Percentiles rank a stretch among this genome's conserved stretches.
phyloP scores from a whole-genome alignment of 2,113 vertebrate genomes.

The Rhinolophus ferrumequinum region DNA sequence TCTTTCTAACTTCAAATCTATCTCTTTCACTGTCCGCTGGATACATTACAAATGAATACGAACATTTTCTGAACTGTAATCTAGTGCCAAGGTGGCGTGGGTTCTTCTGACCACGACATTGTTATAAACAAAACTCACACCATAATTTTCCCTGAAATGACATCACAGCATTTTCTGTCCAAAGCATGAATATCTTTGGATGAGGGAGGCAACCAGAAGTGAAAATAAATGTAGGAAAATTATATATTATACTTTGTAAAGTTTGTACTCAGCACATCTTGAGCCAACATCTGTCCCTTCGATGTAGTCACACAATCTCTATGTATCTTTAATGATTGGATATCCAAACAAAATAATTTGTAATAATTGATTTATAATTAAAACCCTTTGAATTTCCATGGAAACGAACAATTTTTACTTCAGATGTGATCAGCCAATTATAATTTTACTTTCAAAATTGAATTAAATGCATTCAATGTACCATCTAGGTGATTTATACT shows the following conservation, averaged over 20 bases:
- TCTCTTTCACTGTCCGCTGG: constrained; percentile 32
- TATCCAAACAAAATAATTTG: constrained; percentile 24
- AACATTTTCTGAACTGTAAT: constrained; percentile 31
- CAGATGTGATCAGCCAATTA: background rate
- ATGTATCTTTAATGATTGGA: constrained; percentile 48
- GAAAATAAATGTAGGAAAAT: constrained; percentile 80
- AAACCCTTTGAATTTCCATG: background rate
- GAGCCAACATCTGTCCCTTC: constrained; percentile 63
- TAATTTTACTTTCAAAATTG: background rate
- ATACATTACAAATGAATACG: background rate
- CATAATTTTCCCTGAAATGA: constrained; percentile 77
- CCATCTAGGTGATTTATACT: background rate
- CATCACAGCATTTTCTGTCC: constrained; percentile 77
- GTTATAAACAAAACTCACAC: constrained; percentile 73
- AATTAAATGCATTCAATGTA: background rate
- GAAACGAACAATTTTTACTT: constrained; percentile 29
- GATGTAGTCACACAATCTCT: constrained; percentile 47
- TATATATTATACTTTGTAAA: constrained; percentile 60
- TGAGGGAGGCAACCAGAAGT: constrained; percentile 74
- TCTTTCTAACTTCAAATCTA: constrained; percentile 5
- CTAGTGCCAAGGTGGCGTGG: constrained; percentile 52
- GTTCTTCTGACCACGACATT: constrained; percentile 74
- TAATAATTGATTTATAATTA: constrained; percentile 41
- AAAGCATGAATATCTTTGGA: constrained; percentile 71
- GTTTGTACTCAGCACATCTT: constrained; percentile 75